These are phyloP conservation scores for Chionomys nivalis DNA, from an alignment of 2,113 vertebrate genomes.

Conservation along the genomic window DNA sequence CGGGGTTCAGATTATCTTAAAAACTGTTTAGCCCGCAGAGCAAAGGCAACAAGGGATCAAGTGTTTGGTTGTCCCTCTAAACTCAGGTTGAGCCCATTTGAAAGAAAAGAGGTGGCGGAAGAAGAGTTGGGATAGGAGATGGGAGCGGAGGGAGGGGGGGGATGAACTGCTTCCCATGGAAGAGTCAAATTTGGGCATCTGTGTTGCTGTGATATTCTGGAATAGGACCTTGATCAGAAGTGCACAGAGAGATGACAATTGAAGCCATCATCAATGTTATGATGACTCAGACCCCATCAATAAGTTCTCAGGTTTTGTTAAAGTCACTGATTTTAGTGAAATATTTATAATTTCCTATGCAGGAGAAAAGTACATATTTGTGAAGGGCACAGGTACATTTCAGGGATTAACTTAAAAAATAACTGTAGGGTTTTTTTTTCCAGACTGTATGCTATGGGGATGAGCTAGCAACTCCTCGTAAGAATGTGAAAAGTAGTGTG, in stretches of 20 bases:
- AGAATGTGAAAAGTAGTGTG: not conserved
- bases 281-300: not conserved
- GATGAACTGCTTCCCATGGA: not conserved
- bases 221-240: too few relatives aligned
- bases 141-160: not conserved
- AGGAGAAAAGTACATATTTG: not conserved
- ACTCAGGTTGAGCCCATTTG: not conserved
- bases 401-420: not conserved
- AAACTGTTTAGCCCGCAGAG: not conserved
- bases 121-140: too few relatives aligned
- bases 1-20: not conserved
- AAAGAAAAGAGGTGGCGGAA: not conserved
- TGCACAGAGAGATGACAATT: not conserved
- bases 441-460: too few relatives aligned
- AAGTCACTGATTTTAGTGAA: not conserved
- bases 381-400: not conserved
- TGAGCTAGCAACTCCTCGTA: not conserved
- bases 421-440: not conserved
- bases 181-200: not conserved
- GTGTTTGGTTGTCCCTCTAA: not conserved
- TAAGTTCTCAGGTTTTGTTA: not conserved
- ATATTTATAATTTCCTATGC: not conserved
- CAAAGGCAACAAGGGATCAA: not conserved
- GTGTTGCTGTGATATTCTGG: not conserved
- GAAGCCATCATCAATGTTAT: not conserved